phyloP scores from a whole-genome alignment of 2,888 invertebrate species.

The Metopia argyrocephala region DNA sequence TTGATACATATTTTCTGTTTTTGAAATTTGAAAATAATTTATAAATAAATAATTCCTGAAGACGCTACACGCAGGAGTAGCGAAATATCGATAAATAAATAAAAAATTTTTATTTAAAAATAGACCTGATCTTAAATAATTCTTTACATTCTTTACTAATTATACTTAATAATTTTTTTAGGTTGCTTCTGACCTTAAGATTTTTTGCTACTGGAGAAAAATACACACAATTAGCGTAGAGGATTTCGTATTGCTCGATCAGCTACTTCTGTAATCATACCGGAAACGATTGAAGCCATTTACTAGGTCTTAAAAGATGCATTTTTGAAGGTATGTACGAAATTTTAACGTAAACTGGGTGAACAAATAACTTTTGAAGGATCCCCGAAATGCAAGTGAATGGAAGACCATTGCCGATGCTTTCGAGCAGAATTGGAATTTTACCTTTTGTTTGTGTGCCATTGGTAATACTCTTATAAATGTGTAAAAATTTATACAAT shows the following conservation, averaged over 20 bases:
- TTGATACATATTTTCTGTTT: too few species aligned
- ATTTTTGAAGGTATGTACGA: constrained; percentile 35
- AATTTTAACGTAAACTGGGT: too few species aligned
- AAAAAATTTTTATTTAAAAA: too few species aligned
- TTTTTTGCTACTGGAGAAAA: constrained; percentile 37
- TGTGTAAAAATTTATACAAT: background rate
- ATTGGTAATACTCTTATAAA: constrained; percentile 15
- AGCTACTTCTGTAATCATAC: constrained; percentile 22
- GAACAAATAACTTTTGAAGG: too few species aligned
- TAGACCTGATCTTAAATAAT: too few species aligned
- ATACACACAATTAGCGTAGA: constrained; percentile 12
- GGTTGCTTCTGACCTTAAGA: constrained; percentile 19
- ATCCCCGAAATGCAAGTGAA: constrained; percentile 1
- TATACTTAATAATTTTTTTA: too few species aligned
- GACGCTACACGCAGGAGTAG: too few species aligned
- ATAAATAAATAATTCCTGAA: too few species aligned
- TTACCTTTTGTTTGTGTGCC: constrained; percentile 33
- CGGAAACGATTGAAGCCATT: constrained; percentile 21
- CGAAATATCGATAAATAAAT: too few species aligned
- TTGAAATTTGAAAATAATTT: too few species aligned
- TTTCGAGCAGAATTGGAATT: constrained; percentile 41
- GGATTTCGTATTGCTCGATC: constrained; percentile 18
- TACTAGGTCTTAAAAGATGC: constrained; percentile 35
- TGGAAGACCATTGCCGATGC: constrained; percentile 28
- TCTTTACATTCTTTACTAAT: too few species aligned